phyloP scores from a whole-genome alignment of 1,140 invertebrate species.

The Myzus persicae region DNA sequence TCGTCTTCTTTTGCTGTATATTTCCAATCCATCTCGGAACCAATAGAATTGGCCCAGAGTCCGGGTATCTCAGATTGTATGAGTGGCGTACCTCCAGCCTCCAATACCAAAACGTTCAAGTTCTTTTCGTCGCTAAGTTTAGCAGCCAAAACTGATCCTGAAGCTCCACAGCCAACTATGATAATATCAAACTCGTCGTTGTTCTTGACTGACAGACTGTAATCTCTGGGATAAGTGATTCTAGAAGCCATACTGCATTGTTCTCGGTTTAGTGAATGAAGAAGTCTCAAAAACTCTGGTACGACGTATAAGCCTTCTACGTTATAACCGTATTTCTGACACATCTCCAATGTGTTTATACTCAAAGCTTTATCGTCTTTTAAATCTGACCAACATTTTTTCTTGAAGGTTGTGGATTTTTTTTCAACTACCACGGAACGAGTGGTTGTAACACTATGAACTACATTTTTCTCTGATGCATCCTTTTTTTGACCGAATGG shows the following conservation, averaged over 20 bases:
- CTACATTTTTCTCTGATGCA: not conserved
- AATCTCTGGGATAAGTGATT: slow-evolving; percentile 45
- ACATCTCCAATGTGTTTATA: slow-evolving; percentile 15
- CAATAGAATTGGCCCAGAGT: slow-evolving; percentile 22
- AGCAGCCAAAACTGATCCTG: slow-evolving; percentile 25
- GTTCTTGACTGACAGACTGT: slow-evolving; percentile 17
- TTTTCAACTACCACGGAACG: slow-evolving; percentile 19
- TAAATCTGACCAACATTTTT: not conserved
- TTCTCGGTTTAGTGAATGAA: not conserved
- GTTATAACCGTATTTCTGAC: slow-evolving; percentile 20
- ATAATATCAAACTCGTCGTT: slow-evolving; percentile 14
- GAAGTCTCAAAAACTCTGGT: slow-evolving; percentile 33
- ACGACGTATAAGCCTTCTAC: slow-evolving; percentile 31
- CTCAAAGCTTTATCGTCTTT: not conserved
- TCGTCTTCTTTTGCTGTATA: not conserved
- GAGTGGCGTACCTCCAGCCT: slow-evolving; percentile 10
- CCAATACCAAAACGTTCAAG: slow-evolving; percentile 1
- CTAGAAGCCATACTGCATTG: not conserved
- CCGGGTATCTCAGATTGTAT: slow-evolving; percentile 36
- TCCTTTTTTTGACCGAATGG: not conserved
- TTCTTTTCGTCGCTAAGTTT: not conserved
- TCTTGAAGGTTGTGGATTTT: not conserved
- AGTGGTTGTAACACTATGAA: not conserved
- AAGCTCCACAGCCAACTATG: slow-evolving; percentile 25
- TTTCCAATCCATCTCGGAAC: slow-evolving; percentile 41